Conservation (phyloP, 2,797 vertebrate species). For the Vespertilio murinus region DNA sequence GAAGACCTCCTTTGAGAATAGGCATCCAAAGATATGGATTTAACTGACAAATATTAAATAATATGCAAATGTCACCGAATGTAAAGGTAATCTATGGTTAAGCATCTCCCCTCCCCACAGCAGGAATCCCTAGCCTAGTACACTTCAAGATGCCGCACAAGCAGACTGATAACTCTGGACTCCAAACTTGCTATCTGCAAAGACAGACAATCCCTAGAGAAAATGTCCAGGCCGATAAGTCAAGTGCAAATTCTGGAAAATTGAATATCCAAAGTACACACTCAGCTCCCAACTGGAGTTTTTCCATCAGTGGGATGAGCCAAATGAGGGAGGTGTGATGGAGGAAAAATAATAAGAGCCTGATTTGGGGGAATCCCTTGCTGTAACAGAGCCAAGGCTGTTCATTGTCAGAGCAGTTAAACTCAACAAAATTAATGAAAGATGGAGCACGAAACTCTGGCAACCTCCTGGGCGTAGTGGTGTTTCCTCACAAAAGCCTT, state of each 20-base stretch:
- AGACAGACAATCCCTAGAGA: neutral
- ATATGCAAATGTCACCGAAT: neutral
- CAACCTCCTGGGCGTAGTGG: neutral
- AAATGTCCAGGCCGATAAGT: neutral
- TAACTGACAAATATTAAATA: neutral
- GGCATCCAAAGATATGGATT: neutral
- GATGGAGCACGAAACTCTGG: neutral
- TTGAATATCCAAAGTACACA: neutral
- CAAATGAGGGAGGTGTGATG: neutral
- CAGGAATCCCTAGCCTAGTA: neutral
- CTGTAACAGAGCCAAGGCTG: neutral
- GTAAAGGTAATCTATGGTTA: neutral
- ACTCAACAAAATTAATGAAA: neutral
- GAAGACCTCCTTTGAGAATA: neutral
- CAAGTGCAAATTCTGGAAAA: neutral
- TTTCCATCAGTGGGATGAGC: neutral
- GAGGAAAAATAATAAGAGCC: neutral
- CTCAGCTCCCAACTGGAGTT: neutral
- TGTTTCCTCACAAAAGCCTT: neutral
- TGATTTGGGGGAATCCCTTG: neutral
- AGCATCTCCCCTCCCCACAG: neutral
- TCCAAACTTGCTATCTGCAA: slow-evolving; percentile 8
- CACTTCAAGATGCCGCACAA: neutral
- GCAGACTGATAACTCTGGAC: neutral
- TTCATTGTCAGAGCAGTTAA: neutral